Base-by-base conservation (phyloP, 1,140 invertebrate species). In the Pseudomyrmex dendroicus region DNA sequence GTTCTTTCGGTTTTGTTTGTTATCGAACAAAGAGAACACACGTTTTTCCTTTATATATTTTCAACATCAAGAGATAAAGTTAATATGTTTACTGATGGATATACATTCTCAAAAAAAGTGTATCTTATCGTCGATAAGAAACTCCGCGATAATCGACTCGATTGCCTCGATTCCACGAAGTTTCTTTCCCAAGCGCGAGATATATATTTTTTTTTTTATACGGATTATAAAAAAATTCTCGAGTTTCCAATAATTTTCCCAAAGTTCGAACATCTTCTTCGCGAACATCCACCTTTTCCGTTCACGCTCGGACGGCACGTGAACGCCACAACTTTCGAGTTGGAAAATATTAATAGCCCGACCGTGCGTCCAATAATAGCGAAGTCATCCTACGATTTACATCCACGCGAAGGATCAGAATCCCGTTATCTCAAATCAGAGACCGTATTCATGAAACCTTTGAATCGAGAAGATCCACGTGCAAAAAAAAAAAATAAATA, bases 281-380 rank as follows among this genome's bases (percentile, higher is more conserved):
- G 7, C n/a, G 7, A 72, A 35, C 20, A 20, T 48, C 15, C 8
- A 35, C 54, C 54, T 76, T 35, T 0, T 35, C 2, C 5, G 54
- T 78, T 20, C 20, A 70, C 20, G n/a, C 22, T 72, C 12, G 54
- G 15, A 61, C n/a, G 54, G 15, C 35, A 54, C 44, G 44, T 50
- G 12, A 70, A 61, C 12, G 12, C 9, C 46, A 50, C 44, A 12
- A 72, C 70, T 80, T 80, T 59, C 66, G 72, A 80, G 22, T 72
- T 25, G 70, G 76, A 57, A 48, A 70, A 50, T 80, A 80, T 80
- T 80, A 80, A 80, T 80, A 80, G 76, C 20, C 44, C 59, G 76
- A 80, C 76, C 76, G 54, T 52, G 76, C 15, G 20, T 59, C 76
- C 76, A 80, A 80, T 80, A 80, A 80, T 80, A 80, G 66, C 66